Base-by-base conservation (phyloP, 2,888 invertebrate species). In the Therioaphis trifolii region DNA sequence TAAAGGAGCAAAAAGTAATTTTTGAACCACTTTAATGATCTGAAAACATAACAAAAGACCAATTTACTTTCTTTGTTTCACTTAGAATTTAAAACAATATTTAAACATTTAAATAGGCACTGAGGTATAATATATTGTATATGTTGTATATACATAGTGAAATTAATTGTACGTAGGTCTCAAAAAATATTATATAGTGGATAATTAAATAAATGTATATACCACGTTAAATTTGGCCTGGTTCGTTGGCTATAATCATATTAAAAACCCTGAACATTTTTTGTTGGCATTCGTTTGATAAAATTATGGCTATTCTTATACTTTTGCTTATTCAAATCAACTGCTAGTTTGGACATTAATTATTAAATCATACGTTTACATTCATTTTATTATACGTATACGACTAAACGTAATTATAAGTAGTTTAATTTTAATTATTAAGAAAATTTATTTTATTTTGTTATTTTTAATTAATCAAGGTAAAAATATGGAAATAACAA, bases 271-370 rank as follows among this genome's bases (percentile, higher is more conserved):
- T 72, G 80, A 80, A 12, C 29, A n/a, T 63, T 66, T 66, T 40
- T 58, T 63, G 7, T 78, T 80, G 80, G 80, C 80, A 71, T 80
- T 61, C 29, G 12, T 80, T 80, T 71, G 55, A 79, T 69, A 69
- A 18, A 55, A 18, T 69, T 27, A 52, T 78, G 40, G 52, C 55
- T 79, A 79, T 79, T 69, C 52, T 79, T 69, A 43, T 35, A 35
- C n/a, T n/a, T 79, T 69, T 43, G n/a, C 40, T 69, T 24, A 69
- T 69, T 27, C 27, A 52, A 55, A 35, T 68, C 12, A 35, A 35
- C 3, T 49, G 15, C 15, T 24, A 18, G 43, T 61, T 27, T 77
- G 35, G 49, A 0, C 21, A 77, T 77, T n/a, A 76, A 46, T 61
- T 29, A 21, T n/a, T n/a, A 63, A n/a, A 63, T 63, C 29, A 12